A percentile compares a stretch with the other conserved stretches of the same genome.
phyloP scores from a whole-genome alignment of 2,113 vertebrate genomes.

The Ophiodon elongatus region DNA sequence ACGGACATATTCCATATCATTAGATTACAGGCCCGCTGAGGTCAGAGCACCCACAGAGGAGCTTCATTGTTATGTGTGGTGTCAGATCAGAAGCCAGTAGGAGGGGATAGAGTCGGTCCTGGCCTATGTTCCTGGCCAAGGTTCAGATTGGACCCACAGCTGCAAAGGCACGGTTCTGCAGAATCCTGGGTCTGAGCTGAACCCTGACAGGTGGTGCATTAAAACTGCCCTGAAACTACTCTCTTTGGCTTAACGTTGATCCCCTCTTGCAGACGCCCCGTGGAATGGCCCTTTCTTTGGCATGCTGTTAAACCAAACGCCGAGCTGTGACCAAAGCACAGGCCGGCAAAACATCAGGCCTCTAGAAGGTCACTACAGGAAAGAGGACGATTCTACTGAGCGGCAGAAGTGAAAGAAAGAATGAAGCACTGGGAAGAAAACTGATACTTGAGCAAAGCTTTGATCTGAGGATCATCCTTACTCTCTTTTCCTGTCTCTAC shows the following conservation, averaged over 20 bases:
- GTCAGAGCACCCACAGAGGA: conserved; percentile 64
- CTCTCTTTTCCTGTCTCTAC: conserved; percentile 9
- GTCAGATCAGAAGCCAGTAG: conserved; percentile 68
- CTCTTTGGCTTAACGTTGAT: conserved; percentile 75
- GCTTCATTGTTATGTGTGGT: conserved; percentile 69
- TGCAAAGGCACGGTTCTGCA: conserved; percentile 66
- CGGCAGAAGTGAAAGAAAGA: conserved; percentile 11
- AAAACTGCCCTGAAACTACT: conserved; percentile 63
- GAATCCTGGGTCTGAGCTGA: conserved; percentile 68
- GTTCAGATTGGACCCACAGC: conserved; percentile 75
- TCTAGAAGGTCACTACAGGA: conserved; percentile 6
- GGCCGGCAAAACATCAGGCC: conserved; percentile 33
- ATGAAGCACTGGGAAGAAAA: conserved; percentile 13
- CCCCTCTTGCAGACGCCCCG: conserved; percentile 64
- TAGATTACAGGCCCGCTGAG: conserved; percentile 71
- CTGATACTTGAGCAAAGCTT: not conserved
- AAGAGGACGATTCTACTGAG: conserved; percentile 19
- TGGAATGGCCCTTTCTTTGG: conserved; percentile 61
- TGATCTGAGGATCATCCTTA: conserved; percentile 19
- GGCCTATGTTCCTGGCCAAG: conserved; percentile 48
- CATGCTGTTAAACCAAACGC: conserved; percentile 67
- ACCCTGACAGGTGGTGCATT: conserved; percentile 81
- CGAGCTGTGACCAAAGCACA: conserved; percentile 59
- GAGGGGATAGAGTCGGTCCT: conserved; percentile 40
- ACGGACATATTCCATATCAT: conserved; percentile 74